Evolutionary conservation across 2,888 invertebrate species (phyloP).

Genomic region (Campopleginae sp.): DNA sequence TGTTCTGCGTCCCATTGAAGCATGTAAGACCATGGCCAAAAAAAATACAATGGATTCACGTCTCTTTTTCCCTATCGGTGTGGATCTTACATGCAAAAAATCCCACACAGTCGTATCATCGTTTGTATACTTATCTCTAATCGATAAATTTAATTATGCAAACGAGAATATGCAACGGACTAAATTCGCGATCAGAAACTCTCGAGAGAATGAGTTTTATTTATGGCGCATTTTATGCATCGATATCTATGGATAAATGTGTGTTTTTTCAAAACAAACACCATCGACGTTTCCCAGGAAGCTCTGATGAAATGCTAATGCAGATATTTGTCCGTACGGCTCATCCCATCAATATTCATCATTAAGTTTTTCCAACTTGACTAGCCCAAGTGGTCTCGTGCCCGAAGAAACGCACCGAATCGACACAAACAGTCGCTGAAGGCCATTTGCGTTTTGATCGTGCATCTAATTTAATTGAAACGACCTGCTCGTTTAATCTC

Average conservation of each 20-base stretch:
- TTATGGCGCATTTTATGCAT: background rate
- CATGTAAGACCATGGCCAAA: background rate
- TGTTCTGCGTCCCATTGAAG: background rate
- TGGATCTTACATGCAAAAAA: background rate
- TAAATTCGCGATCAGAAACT: conserved; percentile 34
- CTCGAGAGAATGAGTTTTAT: conserved; percentile 10
- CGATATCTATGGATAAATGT: background rate
- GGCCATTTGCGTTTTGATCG: background rate
- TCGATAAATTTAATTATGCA: conserved; percentile 27
- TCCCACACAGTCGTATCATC: background rate
- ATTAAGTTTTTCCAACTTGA: conserved; percentile 49
- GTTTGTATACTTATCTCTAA: background rate
- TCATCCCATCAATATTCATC: conserved; percentile 44
- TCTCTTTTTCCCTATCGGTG: background rate
- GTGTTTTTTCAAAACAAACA: background rate
- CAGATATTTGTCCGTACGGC: conserved; percentile 60
- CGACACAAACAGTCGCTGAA: background rate
- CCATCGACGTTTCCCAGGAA: background rate
- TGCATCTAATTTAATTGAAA: background rate
- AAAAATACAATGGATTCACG: background rate
- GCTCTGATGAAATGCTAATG: conserved; percentile 22
- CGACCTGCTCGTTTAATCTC: background rate
- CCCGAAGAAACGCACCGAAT: background rate
- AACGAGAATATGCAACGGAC: conserved; percentile 34
- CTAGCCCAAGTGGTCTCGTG: background rate